A percentile compares a stretch with the other conserved stretches of the same genome.
Conservation (phyloP, 2,113 vertebrate species). For the Heterocephalus glaber region DNA sequence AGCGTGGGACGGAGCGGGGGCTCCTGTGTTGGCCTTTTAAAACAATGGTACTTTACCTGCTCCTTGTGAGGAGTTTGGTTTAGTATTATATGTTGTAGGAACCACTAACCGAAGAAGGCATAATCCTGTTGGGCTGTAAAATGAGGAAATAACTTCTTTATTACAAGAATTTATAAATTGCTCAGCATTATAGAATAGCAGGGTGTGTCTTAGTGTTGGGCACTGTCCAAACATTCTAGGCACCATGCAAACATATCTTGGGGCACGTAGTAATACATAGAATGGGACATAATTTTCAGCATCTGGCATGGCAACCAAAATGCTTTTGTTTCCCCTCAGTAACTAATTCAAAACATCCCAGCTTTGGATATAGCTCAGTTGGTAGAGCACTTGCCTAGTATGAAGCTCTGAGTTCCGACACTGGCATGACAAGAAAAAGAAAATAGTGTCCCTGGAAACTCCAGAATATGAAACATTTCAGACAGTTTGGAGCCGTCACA, state of each 20-base stretch:
- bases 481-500: background rate
- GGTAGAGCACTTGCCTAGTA: background rate
- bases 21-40: background rate
- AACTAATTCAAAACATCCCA: background rate
- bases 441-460: background rate
- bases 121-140: background rate
- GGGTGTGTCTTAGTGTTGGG: background rate
- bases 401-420: background rate
- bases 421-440: background rate
- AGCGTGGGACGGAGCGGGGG: too few species aligned
- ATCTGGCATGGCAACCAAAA: background rate
- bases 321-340: background rate
- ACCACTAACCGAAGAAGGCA: background rate
- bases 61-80: constrained; percentile 13
- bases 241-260: background rate
- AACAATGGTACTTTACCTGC: background rate
- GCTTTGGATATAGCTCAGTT: background rate
- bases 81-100: background rate
- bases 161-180: background rate
- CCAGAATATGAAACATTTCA: constrained; percentile 36
- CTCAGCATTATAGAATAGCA: background rate
- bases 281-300: background rate
- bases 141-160: background rate
- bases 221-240: background rate
- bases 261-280: background rate